These are phyloP conservation scores for Ascidia mentula DNA, from an alignment of 23 tunicate genomes.

Conservation along the genomic window DNA sequence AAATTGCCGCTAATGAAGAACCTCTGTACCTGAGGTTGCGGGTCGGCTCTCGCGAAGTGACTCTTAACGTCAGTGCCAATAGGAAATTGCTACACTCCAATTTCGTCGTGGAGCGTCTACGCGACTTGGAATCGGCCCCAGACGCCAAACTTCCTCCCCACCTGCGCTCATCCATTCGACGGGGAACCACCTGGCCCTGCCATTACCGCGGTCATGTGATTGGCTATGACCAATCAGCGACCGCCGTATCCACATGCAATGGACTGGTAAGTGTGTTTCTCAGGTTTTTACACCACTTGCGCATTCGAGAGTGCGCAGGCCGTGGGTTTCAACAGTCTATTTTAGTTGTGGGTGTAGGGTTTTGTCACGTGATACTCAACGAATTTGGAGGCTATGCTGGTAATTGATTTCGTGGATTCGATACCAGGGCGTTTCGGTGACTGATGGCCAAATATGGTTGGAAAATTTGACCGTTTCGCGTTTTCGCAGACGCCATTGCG, in stretches of 20 bases:
- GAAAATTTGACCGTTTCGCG: too few relatives aligned
- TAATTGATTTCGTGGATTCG: neutral
- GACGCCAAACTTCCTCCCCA: neutral
- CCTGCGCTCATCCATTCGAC: constrained; percentile 29
- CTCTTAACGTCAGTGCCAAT: constrained; percentile 59
- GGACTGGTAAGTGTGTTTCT: constrained; percentile 93
- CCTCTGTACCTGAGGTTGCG: constrained; percentile 11
- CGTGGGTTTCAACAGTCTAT: neutral
- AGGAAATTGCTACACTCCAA: constrained; percentile 36
- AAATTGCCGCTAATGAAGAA: neutral
- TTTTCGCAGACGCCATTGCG: too few relatives aligned
- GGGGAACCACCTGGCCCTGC: constrained; percentile 60
- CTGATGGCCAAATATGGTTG: too few relatives aligned
- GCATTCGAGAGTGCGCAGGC: too few relatives aligned
- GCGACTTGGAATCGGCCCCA: neutral
- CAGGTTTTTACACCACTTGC: too few relatives aligned
- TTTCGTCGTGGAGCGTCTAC: constrained; percentile 58
- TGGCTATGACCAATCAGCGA: constrained; percentile 51
- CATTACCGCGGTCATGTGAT: constrained; percentile 77
- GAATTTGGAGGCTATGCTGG: neutral
- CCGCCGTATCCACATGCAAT: constrained; percentile 74
- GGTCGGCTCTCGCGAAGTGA: constrained; percentile 17
- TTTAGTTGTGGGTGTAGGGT: neutral
- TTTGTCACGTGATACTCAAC: neutral
- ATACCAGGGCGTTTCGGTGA: too few relatives aligned